Evolutionary conservation across 2,888 invertebrate species (phyloP).

Genomic region (Philereme transversata): DNA sequence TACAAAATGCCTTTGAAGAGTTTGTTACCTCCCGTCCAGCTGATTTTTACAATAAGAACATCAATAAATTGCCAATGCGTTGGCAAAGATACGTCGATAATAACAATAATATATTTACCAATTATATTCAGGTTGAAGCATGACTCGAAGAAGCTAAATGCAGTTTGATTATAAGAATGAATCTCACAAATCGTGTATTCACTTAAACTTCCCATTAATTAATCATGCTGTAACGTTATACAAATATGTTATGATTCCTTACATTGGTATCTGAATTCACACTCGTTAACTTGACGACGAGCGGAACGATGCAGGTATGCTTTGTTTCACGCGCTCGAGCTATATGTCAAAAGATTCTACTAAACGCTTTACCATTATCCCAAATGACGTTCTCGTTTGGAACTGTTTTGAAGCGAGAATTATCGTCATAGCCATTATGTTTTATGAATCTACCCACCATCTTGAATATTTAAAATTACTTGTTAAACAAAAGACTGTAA

Average conservation of each 20-base stretch:
- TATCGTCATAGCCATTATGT: slow-evolving; percentile 20
- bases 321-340: slow-evolving; percentile 65
- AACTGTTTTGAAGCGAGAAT: slow-evolving; percentile 26
- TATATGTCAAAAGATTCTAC: slow-evolving; percentile 70
- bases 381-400: slow-evolving; percentile 47
- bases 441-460: background rate
- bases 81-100: too few species aligned
- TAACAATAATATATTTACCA: too few species aligned
- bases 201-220: background rate
- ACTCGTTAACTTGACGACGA: slow-evolving; percentile 68
- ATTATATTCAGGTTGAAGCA: too few species aligned
- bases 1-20: too few species aligned
- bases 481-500: too few species aligned
- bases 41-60: too few species aligned
- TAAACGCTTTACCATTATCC: slow-evolving; percentile 63
- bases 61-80: too few species aligned
- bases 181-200: too few species aligned
- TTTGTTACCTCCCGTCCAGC: too few species aligned
- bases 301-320: slow-evolving; percentile 61
- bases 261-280: slow-evolving; percentile 27
- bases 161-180: too few species aligned
- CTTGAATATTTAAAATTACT: too few species aligned
- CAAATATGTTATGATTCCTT: slow-evolving; percentile 35
- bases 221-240: slow-evolving; percentile 24
- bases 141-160: too few species aligned